A percentile compares a stretch with the other conserved stretches of the same genome.
These are phyloP conservation scores for Manis crassicaudata DNA, from an alignment of 2,797 vertebrate species.

Conservation along the genomic window DNA sequence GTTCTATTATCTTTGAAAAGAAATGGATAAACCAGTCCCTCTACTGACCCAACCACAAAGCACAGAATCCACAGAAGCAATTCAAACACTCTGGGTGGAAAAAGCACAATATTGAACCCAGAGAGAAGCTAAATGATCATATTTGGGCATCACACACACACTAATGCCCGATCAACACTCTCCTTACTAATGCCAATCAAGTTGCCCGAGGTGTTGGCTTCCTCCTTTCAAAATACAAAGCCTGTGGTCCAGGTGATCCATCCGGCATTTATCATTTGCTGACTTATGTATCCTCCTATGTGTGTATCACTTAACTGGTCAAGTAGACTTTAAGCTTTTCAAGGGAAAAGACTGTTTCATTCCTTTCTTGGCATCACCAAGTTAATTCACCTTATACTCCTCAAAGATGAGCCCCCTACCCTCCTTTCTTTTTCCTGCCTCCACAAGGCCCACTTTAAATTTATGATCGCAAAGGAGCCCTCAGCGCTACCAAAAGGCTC, in stretches of 20 bases:
- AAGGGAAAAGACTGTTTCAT: background rate
- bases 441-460: background rate
- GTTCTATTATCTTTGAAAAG: background rate
- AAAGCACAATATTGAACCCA: background rate
- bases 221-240: background rate
- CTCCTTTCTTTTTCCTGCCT: background rate
- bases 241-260: background rate
- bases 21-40: background rate
- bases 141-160: background rate
- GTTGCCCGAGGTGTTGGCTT: background rate
- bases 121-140: background rate
- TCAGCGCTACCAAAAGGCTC: background rate
- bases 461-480: background rate
- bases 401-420: background rate
- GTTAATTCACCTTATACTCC: background rate
- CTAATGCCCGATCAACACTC: background rate
- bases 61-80: background rate
- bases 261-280: background rate
- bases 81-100: background rate
- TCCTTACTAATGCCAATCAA: background rate
- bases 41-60: background rate
- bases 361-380: background rate
- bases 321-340: slow-evolving; percentile 3
- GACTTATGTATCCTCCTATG: background rate
- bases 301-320: background rate